Conservation (phyloP, 2,888 invertebrate genomes). For the Acanthoscelides obtectus region DNA sequence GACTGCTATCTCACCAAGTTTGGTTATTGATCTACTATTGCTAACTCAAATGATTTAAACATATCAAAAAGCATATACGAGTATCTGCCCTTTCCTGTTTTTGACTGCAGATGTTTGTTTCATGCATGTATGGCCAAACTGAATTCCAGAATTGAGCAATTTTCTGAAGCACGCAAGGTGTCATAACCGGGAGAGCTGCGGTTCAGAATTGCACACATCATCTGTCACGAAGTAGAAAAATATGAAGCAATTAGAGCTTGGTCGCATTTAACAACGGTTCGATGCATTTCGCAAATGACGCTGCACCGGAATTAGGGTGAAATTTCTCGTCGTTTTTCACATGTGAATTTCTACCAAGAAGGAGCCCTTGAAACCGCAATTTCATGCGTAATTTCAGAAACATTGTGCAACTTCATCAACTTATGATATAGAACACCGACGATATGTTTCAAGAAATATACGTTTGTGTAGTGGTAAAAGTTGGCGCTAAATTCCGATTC, state of each 20-base stretch:
- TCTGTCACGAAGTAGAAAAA: neutral
- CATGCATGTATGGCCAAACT: neutral
- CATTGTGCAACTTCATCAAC: neutral
- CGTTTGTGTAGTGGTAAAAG: too few relatives aligned
- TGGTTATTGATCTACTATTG: too few relatives aligned
- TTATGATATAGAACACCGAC: too few relatives aligned
- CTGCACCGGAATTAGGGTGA: neutral
- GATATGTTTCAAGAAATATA: too few relatives aligned
- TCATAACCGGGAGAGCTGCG: neutral
- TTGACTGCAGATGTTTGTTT: neutral
- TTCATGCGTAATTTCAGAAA: neutral
- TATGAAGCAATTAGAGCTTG: neutral
- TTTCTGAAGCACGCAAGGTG: neutral
- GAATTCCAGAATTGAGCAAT: neutral
- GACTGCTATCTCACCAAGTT: too few relatives aligned
- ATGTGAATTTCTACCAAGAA: neutral
- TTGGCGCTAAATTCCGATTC: too few relatives aligned
- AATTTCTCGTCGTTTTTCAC: neutral
- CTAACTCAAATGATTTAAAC: too few relatives aligned
- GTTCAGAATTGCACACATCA: neutral
- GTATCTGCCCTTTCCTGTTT: too few relatives aligned
- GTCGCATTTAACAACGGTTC: neutral
- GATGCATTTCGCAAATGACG: neutral
- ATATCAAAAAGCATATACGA: too few relatives aligned
- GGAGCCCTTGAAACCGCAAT: neutral